Evolutionary conservation across 2,888 invertebrate species (phyloP).

Genomic region (Melinaea marsaeus): DNA sequence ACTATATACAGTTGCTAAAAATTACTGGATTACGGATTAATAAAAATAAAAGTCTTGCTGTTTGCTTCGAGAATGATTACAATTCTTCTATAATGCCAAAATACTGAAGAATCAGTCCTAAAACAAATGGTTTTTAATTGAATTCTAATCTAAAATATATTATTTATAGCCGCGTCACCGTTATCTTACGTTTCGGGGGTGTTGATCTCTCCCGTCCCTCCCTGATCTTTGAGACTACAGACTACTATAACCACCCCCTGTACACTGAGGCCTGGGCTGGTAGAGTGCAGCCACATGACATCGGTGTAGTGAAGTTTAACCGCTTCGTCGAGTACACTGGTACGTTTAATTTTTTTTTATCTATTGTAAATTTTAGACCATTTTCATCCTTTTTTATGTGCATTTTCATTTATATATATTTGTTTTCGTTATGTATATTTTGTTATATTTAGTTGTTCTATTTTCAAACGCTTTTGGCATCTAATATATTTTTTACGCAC

Average conservation of each 20-base stretch:
- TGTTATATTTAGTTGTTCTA: too few relatives aligned
- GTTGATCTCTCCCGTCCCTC: conserved; percentile 46
- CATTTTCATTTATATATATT: too few relatives aligned
- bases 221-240: conserved; percentile 48
- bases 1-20: too few relatives aligned
- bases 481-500: not conserved
- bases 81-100: too few relatives aligned
- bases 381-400: too few relatives aligned
- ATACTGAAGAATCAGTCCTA: too few relatives aligned
- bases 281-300: conserved; percentile 55
- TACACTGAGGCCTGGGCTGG: conserved; percentile 40
- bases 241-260: conserved; percentile 50
- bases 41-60: too few relatives aligned
- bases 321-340: conserved; percentile 39
- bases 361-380: too few relatives aligned
- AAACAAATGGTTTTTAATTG: not conserved
- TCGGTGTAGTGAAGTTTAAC: conserved; percentile 49
- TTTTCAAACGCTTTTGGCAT: too few relatives aligned
- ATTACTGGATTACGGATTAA: too few relatives aligned
- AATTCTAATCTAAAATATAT: not conserved
- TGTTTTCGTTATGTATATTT: too few relatives aligned
- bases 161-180: conserved; percentile 42
- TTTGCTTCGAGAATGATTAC: too few relatives aligned
- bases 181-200: conserved; percentile 50
- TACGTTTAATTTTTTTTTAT: conserved; percentile 20